phyloP scores from a whole-genome alignment of 2,113 vertebrate genomes.

The Ginglymostoma cirratum region DNA sequence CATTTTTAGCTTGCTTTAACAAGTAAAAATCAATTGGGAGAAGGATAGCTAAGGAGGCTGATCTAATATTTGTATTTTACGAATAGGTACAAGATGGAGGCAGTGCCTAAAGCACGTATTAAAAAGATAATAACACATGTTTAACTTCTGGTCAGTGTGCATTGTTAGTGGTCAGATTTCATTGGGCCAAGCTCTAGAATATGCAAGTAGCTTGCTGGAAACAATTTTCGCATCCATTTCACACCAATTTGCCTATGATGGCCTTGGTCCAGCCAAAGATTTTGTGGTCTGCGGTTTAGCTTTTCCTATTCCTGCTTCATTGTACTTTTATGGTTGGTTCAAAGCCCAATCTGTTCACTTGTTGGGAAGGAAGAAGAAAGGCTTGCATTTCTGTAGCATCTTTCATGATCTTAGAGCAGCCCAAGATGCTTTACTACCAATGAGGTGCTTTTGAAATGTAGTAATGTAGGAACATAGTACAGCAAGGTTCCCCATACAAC shows the following conservation, averaged over 20 bases:
- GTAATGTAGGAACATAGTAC: background rate
- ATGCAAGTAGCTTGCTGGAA: background rate
- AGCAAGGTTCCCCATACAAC: background rate
- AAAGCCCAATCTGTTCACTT: background rate
- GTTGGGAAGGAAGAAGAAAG: background rate
- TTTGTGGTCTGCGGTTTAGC: background rate
- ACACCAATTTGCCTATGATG: background rate
- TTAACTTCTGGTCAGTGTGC: background rate
- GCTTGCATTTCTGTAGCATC: background rate
- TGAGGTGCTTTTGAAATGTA: background rate
- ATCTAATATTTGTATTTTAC: background rate
- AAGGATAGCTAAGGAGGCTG: background rate
- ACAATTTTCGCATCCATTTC: background rate
- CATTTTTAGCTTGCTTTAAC: background rate
- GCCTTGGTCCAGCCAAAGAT: background rate
- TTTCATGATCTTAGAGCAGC: background rate
- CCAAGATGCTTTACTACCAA: background rate
- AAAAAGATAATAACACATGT: background rate
- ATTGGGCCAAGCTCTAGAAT: background rate
- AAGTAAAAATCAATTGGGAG: background rate
- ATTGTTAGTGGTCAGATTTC: background rate
- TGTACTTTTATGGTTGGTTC: background rate
- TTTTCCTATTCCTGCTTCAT: background rate
- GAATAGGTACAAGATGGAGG: background rate
- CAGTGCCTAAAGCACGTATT: background rate